Conservation (phyloP, 2,888 invertebrate species). For the Drosophila rellima region DNA sequence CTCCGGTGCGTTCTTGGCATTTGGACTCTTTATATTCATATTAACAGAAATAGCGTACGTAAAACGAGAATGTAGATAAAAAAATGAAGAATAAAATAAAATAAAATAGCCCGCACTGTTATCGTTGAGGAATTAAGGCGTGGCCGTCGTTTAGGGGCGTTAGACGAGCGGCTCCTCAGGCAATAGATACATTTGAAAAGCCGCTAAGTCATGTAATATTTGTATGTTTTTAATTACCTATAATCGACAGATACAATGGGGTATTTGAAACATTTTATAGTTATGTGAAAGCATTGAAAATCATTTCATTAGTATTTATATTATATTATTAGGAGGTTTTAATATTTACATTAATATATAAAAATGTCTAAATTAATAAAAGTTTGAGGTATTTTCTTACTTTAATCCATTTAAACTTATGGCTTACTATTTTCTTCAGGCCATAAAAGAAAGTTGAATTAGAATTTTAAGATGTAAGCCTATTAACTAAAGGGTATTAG, state of each 20-base stretch:
- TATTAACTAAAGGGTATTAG: not conserved
- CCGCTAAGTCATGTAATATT: constrained; percentile 39
- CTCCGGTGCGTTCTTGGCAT: constrained; percentile 35
- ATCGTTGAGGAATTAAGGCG: constrained; percentile 50
- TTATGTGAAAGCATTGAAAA: not conserved
- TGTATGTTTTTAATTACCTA: constrained; percentile 19
- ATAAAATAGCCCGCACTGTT: constrained; percentile 29
- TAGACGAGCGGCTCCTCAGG: constrained; percentile 30
- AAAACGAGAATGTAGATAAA: constrained; percentile 40
- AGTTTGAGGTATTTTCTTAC: not conserved
- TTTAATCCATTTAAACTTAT: no score
- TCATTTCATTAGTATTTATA: not conserved
- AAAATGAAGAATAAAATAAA: constrained; percentile 5
- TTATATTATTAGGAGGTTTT: no score
- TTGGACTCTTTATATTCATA: constrained; percentile 34
- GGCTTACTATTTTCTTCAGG: not conserved
- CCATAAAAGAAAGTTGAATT: not conserved
- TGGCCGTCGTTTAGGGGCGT: constrained; percentile 46
- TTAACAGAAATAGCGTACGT: constrained; percentile 36
- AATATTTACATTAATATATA: not conserved
- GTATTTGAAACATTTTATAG: not conserved
- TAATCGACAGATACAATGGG: not conserved
- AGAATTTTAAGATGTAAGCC: not conserved
- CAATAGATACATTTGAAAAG: constrained; percentile 45
- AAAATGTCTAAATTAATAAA: not conserved